Evolutionary conservation across 2,888 invertebrate species (phyloP).

Genomic region (Brachypalpus laphriformis): DNA sequence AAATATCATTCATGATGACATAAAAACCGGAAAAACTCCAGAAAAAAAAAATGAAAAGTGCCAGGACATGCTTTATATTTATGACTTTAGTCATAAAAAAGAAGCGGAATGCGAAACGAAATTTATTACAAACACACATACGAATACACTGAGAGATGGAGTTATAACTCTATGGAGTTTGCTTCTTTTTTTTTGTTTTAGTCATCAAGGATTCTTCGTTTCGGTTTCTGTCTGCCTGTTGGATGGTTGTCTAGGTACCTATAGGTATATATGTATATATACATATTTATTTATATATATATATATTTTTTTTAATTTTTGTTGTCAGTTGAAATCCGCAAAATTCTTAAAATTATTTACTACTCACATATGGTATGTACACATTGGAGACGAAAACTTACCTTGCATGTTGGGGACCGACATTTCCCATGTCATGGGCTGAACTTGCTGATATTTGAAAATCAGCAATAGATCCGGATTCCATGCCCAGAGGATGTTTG

Average conservation of each 20-base stretch:
- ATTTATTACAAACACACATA: conserved; percentile 66
- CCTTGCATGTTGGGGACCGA: conserved; percentile 93
- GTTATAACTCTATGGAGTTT: conserved; percentile 13
- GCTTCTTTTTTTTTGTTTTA: conserved; percentile 43
- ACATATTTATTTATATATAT: background rate
- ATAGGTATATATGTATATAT: conserved; percentile 1
- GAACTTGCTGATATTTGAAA: conserved; percentile 91
- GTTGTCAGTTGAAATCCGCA: conserved; percentile 44
- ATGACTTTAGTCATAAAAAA: conserved; percentile 72
- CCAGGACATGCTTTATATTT: conserved; percentile 72
- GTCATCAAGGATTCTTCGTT: conserved; percentile 66
- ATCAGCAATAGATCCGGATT: conserved; percentile 90
- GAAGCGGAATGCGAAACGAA: conserved; percentile 65
- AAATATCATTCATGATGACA: conserved; percentile 65
- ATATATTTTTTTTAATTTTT: conserved; percentile 44
- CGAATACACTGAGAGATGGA: background rate
- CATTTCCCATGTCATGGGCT: conserved; percentile 90
- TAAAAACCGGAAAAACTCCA: conserved; percentile 47
- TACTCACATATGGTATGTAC: conserved; percentile 8
- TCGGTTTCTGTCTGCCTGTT: conserved; percentile 37
- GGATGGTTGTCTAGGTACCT: conserved; percentile 61
- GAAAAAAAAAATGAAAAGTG: conserved; percentile 25
- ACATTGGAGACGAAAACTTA: conserved; percentile 81
- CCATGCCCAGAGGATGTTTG: conserved; percentile 90
- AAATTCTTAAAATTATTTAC: conserved; percentile 71